Percentiles rank a stretch among this genome's conserved stretches.
These are phyloP conservation scores for Parotocinclus haroldoi DNA, from an alignment of 2,797 vertebrate species.

Conservation along the genomic window DNA sequence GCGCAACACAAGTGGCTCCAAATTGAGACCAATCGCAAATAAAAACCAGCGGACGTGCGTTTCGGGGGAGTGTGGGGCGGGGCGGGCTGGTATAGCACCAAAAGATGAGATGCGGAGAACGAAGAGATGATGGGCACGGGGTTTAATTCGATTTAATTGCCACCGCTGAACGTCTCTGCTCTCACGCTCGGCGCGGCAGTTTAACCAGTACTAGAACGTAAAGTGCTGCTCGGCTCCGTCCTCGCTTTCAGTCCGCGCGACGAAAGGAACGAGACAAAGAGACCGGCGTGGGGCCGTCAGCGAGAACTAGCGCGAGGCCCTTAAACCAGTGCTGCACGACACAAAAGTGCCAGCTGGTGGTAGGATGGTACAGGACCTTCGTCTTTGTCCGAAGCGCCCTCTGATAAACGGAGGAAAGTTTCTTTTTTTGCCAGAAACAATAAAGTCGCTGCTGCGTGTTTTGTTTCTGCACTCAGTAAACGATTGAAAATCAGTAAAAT, in stretches of 20 bases:
- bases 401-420: no score
- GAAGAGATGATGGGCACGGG: conserved; percentile 58
- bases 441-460: no score
- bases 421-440: no score
- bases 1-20: background rate
- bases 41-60: background rate
- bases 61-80: conserved; percentile 39
- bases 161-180: conserved; percentile 63
- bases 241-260: background rate
- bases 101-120: no score
- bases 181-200: conserved; percentile 76
- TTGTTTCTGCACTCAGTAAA: no score
- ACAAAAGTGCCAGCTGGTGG: no score
- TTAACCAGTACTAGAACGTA: conserved; percentile 78
- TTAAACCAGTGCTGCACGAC: no score
- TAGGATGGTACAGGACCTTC: no score
- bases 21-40: conserved; percentile 6
- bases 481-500: no score
- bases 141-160: conserved; percentile 81
- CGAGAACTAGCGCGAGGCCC: no score
- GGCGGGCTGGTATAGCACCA: no score
- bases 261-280: background rate
- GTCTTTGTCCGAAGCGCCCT: no score
- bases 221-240: conserved; percentile 70
- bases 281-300: background rate